phyloP scores from a whole-genome alignment of 2,113 vertebrate genomes.

The Leptobrachium leishanense region DNA sequence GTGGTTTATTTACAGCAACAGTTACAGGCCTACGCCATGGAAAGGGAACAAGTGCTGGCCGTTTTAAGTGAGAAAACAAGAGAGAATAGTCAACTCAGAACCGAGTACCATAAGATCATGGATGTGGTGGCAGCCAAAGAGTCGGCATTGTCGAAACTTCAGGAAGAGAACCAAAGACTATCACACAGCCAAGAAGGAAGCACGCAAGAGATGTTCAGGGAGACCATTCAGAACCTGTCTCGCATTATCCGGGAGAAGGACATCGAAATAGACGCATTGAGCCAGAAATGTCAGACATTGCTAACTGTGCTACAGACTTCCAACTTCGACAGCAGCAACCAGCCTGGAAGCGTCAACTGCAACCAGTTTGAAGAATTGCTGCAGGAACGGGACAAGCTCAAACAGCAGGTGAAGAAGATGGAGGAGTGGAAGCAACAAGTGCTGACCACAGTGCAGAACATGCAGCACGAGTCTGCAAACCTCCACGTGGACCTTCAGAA shows the following conservation, averaged over 20 bases:
- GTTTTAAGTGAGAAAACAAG: conserved; percentile 92
- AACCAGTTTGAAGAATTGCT: conserved; percentile 96
- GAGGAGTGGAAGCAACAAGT: conserved; percentile 98
- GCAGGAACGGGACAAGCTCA: conserved; percentile 87
- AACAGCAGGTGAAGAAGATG: conserved; percentile 98
- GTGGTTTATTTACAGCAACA: conserved; percentile 87
- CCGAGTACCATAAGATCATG: conserved; percentile 88
- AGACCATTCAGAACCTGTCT: conserved; percentile 96
- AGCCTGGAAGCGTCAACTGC: conserved; percentile 82
- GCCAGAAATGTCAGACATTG: conserved; percentile 94
- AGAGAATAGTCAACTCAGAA: conserved; percentile 90
- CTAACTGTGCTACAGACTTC: conserved; percentile 85
- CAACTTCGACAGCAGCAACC: conserved; percentile 52
- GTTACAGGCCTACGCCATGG: conserved; percentile 82
- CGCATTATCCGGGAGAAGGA: conserved; percentile 96
- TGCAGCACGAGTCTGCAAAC: conserved; percentile 95
- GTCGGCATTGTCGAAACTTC: conserved; percentile 81
- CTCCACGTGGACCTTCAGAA: conserved; percentile 89
- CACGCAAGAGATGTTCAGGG: conserved; percentile 92
- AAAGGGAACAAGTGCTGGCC: conserved; percentile 86
- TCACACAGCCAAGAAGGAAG: conserved; percentile 77
- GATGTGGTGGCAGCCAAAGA: conserved; percentile 91
- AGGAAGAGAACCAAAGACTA: conserved; percentile 88
- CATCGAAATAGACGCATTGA: conserved; percentile 94
- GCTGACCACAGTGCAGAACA: conserved; percentile 94